phyloP scores from a whole-genome alignment of 2,113 vertebrate genomes.

The Hyla sarda region DNA sequence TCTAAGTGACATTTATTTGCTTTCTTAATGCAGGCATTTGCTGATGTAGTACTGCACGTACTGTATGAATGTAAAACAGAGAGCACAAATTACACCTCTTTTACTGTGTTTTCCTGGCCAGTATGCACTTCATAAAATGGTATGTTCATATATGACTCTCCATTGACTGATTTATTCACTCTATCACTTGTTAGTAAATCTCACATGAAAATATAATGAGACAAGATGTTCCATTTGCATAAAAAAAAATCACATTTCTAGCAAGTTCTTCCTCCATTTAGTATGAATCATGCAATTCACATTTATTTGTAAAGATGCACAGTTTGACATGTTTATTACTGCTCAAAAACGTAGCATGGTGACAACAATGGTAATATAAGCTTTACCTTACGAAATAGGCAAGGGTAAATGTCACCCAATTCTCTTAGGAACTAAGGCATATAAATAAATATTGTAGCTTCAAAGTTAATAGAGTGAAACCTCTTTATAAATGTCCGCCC shows the following conservation, averaged over 20 bases:
- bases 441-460: constrained; percentile 2
- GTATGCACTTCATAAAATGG: constrained; percentile 29
- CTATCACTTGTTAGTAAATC: constrained; percentile 50
- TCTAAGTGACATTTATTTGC: background rate
- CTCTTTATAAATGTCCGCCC: too few species aligned
- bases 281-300: constrained; percentile 43
- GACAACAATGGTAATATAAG: constrained; percentile 24
- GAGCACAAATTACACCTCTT: background rate
- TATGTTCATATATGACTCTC: constrained; percentile 31
- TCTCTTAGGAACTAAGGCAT: background rate
- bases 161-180: constrained; percentile 36
- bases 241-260: constrained; percentile 45
- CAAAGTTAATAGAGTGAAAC: background rate
- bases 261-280: constrained; percentile 16
- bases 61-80: constrained; percentile 2
- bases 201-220: constrained; percentile 46
- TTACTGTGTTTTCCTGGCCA: constrained; percentile 18
- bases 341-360: constrained; percentile 27
- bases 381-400: constrained; percentile 6
- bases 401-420: background rate
- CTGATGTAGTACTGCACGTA: constrained; percentile 7
- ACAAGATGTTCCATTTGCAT: constrained; percentile 51
- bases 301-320: constrained; percentile 18
- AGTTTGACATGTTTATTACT: constrained; percentile 39
- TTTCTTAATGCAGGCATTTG: constrained; percentile 8